Evolutionary conservation across 2,113 vertebrate genomes (phyloP).

Genomic region (Caretta caretta): DNA sequence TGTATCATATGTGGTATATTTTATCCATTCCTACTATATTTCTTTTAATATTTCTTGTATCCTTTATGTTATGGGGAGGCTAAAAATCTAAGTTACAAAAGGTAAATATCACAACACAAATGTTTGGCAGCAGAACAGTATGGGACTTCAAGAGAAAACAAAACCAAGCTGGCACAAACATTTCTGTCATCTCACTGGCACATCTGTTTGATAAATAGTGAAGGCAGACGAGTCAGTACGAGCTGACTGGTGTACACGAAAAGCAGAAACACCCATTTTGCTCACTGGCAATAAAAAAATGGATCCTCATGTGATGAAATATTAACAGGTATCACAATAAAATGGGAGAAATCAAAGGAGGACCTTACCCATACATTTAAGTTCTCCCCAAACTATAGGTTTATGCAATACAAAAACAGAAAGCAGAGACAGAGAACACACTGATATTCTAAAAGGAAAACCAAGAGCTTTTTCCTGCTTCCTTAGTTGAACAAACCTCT

Average conservation of each 20-base stretch:
- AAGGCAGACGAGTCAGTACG: background rate
- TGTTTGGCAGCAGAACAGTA: fast-evolving
- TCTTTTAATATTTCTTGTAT: background rate
- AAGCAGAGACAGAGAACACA: background rate
- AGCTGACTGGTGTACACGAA: background rate
- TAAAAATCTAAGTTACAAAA: background rate
- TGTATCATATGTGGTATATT: fast-evolving
- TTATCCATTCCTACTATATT: background rate
- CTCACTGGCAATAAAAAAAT: background rate
- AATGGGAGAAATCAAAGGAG: background rate
- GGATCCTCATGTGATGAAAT: background rate
- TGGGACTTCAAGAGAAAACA: background rate
- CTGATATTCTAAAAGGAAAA: background rate
- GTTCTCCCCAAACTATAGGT: background rate
- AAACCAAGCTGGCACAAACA: background rate
- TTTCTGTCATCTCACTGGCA: background rate
- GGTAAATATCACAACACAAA: background rate
- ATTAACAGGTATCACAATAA: background rate
- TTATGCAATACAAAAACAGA: background rate
- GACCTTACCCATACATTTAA: background rate
- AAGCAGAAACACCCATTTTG: background rate
- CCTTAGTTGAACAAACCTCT: background rate
- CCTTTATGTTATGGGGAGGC: background rate
- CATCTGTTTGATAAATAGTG: background rate
- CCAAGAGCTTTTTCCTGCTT: background rate